phyloP scores from a whole-genome alignment of 2,113 vertebrate species.

The Ascaphus truei region DNA sequence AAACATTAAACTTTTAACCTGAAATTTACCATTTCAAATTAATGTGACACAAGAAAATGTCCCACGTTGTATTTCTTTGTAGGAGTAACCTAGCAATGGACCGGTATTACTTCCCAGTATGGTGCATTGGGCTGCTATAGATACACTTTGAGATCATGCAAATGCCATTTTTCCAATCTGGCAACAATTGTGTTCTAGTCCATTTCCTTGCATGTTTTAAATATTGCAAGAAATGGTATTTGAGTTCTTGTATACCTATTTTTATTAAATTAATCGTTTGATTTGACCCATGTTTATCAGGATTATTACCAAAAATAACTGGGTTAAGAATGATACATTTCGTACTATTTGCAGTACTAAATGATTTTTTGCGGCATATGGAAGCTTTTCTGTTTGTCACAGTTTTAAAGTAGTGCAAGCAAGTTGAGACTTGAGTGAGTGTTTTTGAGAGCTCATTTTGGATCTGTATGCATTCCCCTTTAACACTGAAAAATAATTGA shows the following conservation, averaged over 20 bases:
- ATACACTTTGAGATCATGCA: background rate
- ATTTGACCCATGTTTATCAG: too few relatives aligned
- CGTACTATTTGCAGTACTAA: too few relatives aligned
- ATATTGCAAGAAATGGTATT: background rate
- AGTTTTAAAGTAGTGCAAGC: too few relatives aligned
- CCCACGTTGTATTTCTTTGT: background rate
- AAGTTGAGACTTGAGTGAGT: too few relatives aligned
- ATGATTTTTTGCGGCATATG: too few relatives aligned
- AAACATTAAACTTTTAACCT: background rate
- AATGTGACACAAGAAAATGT: background rate
- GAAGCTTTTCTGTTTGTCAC: too few relatives aligned
- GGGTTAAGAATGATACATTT: too few relatives aligned
- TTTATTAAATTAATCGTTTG: background rate
- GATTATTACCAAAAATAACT: too few relatives aligned
- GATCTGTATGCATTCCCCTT: too few relatives aligned
- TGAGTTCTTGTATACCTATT: too few relatives aligned
- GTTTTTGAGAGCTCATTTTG: too few relatives aligned
- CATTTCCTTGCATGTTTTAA: background rate
- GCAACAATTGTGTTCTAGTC: background rate
- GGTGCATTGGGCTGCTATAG: background rate
- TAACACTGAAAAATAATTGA: too few relatives aligned
- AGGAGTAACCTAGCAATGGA: background rate
- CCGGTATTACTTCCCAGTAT: background rate
- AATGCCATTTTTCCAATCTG: slow-evolving; percentile 11
- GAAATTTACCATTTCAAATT: background rate